Evolutionary conservation across 2,113 vertebrate species (phyloP), one percentile per base, ranked within the genome.

Genomic region (Puntigrus tetrazona): DNA sequence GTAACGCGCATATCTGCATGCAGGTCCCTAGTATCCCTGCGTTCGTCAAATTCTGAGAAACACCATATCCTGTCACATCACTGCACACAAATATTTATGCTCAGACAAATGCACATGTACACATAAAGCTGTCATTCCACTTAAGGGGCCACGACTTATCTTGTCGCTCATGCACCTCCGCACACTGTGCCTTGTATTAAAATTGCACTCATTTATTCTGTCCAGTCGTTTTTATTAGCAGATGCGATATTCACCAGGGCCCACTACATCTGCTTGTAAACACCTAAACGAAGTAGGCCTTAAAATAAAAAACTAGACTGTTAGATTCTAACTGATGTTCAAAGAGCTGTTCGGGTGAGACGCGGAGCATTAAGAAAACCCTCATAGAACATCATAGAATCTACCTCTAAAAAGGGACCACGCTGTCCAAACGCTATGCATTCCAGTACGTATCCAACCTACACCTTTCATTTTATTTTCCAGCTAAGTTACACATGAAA

Each of bases 21-120:
- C 88, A 74, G 77, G 87, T 89, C 78, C 76, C 88, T 89, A 90
- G 87, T 89, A 87, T 90, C 78, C 59, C 38, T 74, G 59, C 65
- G 52, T 34, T 61, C 11, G 25, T 61, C 67, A 43, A 25, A 27
- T 61, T 5, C 70, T 72, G 38, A 77, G 41, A 69, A 36, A 55
- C 77, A 43, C 50, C 77, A 79, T 79, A 61, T 79, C 57, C 57
- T 79, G 55, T 79, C 83, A 81, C 41, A 41, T 86, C 86, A 70
- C 86, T 81, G 75, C 78, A 87, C 83, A 61, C 38, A 83, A 69
- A 81, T 86, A 87, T 86, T 82, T 50, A 88, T 81, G 57, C 61
- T 52, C 47, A 57, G 82, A 78, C 63, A 55, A 43, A 50, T 63
- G 20, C 70, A 69, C 78, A 78, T 86, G 85, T 84, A 73, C 61